Evolutionary conservation across 2,113 vertebrate genomes (phyloP), one percentile per base, ranked within the genome.

Genomic region (Brienomyrus brachyistius): DNA sequence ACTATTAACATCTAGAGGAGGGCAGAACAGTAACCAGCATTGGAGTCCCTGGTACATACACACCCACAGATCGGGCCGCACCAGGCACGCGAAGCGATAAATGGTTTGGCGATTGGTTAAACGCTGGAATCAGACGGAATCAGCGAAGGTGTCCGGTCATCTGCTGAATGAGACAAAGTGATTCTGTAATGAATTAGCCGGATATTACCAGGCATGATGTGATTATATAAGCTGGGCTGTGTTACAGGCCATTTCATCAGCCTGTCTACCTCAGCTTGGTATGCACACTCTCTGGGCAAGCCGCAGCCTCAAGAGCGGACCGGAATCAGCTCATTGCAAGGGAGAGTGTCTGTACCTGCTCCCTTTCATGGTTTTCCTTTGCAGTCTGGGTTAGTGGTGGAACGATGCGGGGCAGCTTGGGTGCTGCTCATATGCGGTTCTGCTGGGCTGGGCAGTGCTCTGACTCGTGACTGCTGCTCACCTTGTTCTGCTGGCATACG

Each of bases 161-260:
- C 17, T 40, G 45, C 40, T 48, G 40, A n/a, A 84, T 47, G 43
- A 87, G 51, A 54, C 27, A 87, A 31, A 87, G 85, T 54, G 50
- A 27, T 54, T 87, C 13, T 87, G 85, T 56, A 87, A 87, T 87
- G 85, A 87, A 87, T 87, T 87, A 87, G 27, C 85, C 17, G 13
- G 85, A 31, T 56, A 87, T 87, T 35, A 87, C 48, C 11, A 40
- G 48, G 85, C 27, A 31, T 56, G 85, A 52, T 54, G 35, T 35
- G 85, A 87, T 87, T 87, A 87, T 56, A 87, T 87, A 87, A 87
- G 85, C 48, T 31, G 51, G 15, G 51, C 27, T 15, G 27, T 48
- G 51, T 87, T 87, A 48, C 85, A 87, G 11, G 51, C 6, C 50
- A n/a, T 87, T 87, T 87, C 85, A 87, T 87, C 85, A 84, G 43